Base-by-base conservation (phyloP, 1,140 invertebrate genomes). In the Lepidurus couesii region DNA sequence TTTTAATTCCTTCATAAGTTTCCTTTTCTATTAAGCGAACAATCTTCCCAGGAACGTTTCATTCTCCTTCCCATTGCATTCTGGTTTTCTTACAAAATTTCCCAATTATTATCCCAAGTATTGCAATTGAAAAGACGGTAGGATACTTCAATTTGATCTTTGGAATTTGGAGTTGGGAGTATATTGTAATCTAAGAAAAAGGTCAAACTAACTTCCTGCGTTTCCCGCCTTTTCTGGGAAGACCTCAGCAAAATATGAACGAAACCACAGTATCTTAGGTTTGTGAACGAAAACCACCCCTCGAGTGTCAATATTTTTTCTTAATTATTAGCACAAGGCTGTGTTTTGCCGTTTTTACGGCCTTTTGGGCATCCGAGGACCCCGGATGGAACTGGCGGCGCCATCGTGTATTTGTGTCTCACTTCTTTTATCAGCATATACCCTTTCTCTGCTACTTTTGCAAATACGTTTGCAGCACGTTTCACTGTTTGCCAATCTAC, bases 21-120 rank as follows among this genome's bases (percentile, higher is more conserved):
- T 65, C 53, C 16, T 65, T 65, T 65, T 65, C 53, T 65, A 65
- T 65, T 65, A 65, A 65, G 53, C 53, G 8, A n/a, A 65, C 53
- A 13, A 21, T 65, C 53, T 65, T 65, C 53, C 13, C 53, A 65
- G 16, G 53, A 7, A 65, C 53, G 53, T 65, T 65, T 65, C 53
- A 65, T 65, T 65, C 34, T 34, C 53, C 53, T 65, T n/a, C 9
- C n/a, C 13, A 65, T 16, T 21, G 10, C 45, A 47, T 11, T 47
- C 45, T 34, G 1, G 34, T 34, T 34, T 34, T 4, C 34, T 3
- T 34, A 34, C 34, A 34, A 4, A 34, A 34, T 34, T 34, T 34
- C 34, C 34, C 34, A 34, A 34, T 34, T 34, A 34, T 34, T 34
- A 34, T 34, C 34, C 34, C 34, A 3, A 34, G 34, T 34, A 34